These are phyloP conservation scores for Dryomyza anilis DNA, from an alignment of 2,888 invertebrate species.

Conservation along the genomic window DNA sequence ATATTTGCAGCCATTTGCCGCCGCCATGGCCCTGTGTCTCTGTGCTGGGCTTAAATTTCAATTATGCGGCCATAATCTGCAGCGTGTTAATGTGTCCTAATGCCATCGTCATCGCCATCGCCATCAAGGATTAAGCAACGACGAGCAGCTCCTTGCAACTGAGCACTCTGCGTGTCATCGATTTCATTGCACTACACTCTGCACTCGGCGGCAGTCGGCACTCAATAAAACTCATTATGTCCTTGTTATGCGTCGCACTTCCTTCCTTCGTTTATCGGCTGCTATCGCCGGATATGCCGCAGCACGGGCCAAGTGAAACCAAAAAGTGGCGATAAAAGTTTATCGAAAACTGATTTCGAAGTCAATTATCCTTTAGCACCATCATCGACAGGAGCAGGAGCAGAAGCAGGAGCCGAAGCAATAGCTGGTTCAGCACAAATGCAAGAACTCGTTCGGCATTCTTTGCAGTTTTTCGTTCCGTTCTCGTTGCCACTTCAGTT, in stretches of 20 bases:
- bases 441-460: not conserved
- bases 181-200: not conserved
- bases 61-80: constrained; percentile 8
- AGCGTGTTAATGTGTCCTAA: not conserved
- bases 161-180: not conserved
- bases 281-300: not conserved
- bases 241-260: not conserved
- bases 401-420: not conserved
- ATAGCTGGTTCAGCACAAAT: not conserved
- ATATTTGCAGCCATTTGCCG: not conserved
- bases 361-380: constrained; percentile 22
- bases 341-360: constrained; percentile 29
- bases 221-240: constrained; percentile 18
- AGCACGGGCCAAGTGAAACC: not conserved
- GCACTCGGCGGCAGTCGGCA: not conserved
- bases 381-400: not conserved
- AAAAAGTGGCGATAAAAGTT: constrained; percentile 24
- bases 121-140: constrained; percentile 6
- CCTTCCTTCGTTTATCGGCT: not conserved
- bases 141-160: not conserved
- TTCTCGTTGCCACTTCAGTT: not conserved
- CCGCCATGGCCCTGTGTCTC: not conserved
- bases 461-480: not conserved
- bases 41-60: not conserved
- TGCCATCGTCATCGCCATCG: not conserved